Base-by-base conservation (phyloP, 2,797 vertebrate genomes). In the Intellagama lesueurii region DNA sequence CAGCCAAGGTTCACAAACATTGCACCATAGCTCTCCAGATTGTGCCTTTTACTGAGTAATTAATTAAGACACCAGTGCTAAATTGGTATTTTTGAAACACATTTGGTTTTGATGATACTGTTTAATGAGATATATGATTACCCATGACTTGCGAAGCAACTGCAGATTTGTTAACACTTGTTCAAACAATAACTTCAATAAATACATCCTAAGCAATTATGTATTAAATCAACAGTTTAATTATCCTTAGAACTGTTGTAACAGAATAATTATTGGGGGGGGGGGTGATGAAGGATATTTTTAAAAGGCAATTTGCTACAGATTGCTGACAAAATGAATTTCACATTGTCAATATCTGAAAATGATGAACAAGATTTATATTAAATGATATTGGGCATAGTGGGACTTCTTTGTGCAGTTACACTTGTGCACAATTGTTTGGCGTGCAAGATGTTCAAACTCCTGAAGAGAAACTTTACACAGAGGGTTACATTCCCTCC, bases 111-210 rank as follows among this genome's bases (percentile, higher is more conserved):
- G 17, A 90, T 80, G 87, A 90, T 83, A 68, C 9, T 86, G 64
- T 87, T 24, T 90, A 85, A 90, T 81, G 83, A 93, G 66, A 86
- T 83, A 89, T 91, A 85, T 44, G 66, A 30, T 87, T 90, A 88
- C 81, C 78, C 79, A 49, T 56, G 94, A 91, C 28, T 1, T 89
- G 56, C 89, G 91, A 91, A 49, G 87, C 93, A 95, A 88, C 87
- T 90, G 47, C 76, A 94, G 88, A 94, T 94, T 90, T 94, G 92
- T 91, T 81, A 92, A 88, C 86, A 91, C 92, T 78, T 89, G 73
- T 92, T 94, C 92, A 87, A 91, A 95, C 30, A 90, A 85, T 73
- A 90, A 82, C 87, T 87, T 85, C 82, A 93, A 92, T 90, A 95
- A 95, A 94, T 76, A 7, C 87, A 92, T 93, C 83, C 77, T 79